phyloP scores from a whole-genome alignment of 2,888 invertebrate genomes.

The Cantharis nigra region DNA sequence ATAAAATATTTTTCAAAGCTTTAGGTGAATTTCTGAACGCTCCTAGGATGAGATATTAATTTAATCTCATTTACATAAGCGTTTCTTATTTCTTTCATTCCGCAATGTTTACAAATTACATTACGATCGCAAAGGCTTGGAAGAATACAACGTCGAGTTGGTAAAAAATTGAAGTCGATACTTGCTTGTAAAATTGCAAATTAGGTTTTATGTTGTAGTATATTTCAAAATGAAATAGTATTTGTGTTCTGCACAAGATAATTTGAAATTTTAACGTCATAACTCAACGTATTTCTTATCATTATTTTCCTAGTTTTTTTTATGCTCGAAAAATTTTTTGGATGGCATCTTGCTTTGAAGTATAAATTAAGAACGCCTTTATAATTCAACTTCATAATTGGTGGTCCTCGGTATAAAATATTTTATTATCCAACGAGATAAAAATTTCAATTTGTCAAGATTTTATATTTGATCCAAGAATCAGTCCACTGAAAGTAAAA shows the following conservation, averaged over 20 bases:
- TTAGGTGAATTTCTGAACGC: conserved; percentile 1
- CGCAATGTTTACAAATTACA: conserved; percentile 15
- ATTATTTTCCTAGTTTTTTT: not conserved
- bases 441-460: not conserved
- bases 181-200: not conserved
- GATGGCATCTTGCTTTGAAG: not conserved
- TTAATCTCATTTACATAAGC: conserved; percentile 12
- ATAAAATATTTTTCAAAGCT: not conserved
- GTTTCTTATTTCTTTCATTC: conserved; percentile 12
- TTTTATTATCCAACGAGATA: not conserved
- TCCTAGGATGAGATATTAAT: conserved; percentile 7
- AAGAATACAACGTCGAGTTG: conserved; percentile 1
- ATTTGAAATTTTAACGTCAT: not conserved
- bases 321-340: not conserved
- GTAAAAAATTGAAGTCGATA: conserved; percentile 10
- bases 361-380: not conserved
- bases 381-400: not conserved
- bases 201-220: not conserved
- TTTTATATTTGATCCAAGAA: not conserved
- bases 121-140: conserved; percentile 8
- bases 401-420: not conserved
- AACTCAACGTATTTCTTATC: not conserved
- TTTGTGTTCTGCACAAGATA: not conserved
- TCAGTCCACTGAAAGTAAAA: not conserved
- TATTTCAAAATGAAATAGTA: not conserved